Evolutionary conservation across 2,888 invertebrate genomes (phyloP).

Genomic region (Ormyrus thymus): DNA sequence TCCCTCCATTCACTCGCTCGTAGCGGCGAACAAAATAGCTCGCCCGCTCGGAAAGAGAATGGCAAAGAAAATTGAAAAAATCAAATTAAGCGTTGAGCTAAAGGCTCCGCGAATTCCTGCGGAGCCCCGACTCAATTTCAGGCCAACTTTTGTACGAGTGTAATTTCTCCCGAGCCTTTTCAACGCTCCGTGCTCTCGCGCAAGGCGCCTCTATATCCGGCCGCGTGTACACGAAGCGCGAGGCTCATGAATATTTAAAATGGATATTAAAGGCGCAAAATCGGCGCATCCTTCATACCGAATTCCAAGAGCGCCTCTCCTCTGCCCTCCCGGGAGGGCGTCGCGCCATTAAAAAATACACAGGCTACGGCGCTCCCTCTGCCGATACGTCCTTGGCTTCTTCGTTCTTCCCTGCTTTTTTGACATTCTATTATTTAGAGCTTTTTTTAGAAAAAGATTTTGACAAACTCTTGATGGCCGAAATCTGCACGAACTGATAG

Average conservation of each 20-base stretch:
- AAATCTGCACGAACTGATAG: too few species aligned
- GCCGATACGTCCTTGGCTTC: background rate
- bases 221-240: constrained; percentile 9
- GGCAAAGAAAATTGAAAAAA: constrained; percentile 15
- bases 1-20: too few species aligned
- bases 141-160: constrained; percentile 44
- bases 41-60: background rate
- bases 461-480: too few species aligned
- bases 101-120: constrained; percentile 13
- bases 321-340: too few species aligned
- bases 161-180: constrained; percentile 33
- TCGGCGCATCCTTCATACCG: constrained; percentile 61
- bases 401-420: background rate
- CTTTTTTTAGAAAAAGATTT: background rate
- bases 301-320: constrained; percentile 48
- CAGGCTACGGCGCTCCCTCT: background rate
- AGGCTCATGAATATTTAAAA: constrained; percentile 72
- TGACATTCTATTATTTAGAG: background rate
- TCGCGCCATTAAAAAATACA: too few species aligned
- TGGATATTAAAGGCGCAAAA: constrained; percentile 72
- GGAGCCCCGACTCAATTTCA: constrained; percentile 53
- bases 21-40: too few species aligned
- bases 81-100: background rate
- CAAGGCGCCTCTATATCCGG: constrained; percentile 1
- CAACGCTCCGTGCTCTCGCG: background rate